Base-by-base conservation (phyloP, 2,797 vertebrate species). In the Petrocephalus schoutedeni region DNA sequence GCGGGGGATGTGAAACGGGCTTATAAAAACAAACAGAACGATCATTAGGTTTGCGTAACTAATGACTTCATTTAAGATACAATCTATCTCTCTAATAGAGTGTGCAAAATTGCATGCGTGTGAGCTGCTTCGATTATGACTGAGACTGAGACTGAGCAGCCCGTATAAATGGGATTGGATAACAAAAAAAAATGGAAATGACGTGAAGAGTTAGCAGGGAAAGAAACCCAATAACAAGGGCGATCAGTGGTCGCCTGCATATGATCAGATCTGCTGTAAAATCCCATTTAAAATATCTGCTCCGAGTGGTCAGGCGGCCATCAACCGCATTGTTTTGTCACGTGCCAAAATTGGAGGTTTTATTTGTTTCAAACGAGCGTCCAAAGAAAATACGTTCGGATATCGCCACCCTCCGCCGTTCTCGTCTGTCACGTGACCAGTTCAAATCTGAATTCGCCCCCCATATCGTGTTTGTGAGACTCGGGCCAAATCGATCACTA, bases 1-100 rank as follows among this genome's bases (percentile, higher is more conserved):
- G 92, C 58, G 85, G 92, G 92, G 92, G 90, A 92, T 94, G 93
- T 92, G 92, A 91, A 94, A 93, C 93, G 91, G 93, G 93, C 93
- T 95, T 93, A 94, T 92, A 92, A 93, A 92, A 95, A 94, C 95
- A 95, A 95, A 92, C 93, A 92, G 93, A 94, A 89, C 90, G 92
- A 95, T 95, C 94, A 94, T 94, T 94, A 94, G 93, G 93, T 96
- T 94, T 96, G 95, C 93, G 92, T 95, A 95, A 95, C 95, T 96
- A 96, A 96, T 95, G 94, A 92, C 93, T 96, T 95, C 93, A 95
- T 96, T 96, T 95, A 94, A 92, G 91, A 93, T 92, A 93, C 94
- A 94, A 95, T 96, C 94, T 95, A 95, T 95, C 94, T 94, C 92
- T 91, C 90, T 95, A 94, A 95, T 94, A 92, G 93, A 91, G 91